Evolutionary conservation across 2,888 invertebrate species (phyloP).

Genomic region (Tetropium fuscum): DNA sequence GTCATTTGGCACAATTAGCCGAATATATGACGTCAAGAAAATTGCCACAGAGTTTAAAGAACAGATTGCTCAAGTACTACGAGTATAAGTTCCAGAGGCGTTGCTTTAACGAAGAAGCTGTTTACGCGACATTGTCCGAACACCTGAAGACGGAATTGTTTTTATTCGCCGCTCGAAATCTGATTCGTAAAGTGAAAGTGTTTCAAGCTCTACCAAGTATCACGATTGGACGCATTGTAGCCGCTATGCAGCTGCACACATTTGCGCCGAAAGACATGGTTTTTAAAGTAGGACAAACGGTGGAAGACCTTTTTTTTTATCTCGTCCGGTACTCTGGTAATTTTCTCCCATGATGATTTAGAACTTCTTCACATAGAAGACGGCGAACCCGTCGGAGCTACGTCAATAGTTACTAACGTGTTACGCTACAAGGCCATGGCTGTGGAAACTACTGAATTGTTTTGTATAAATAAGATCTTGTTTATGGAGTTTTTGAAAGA

Average conservation of each 20-base stretch:
- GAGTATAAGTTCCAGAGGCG: slow-evolving; percentile 68
- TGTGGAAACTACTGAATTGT: slow-evolving; percentile 58
- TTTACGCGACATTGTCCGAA: slow-evolving; percentile 56
- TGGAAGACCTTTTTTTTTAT: no score
- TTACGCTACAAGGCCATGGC: slow-evolving; percentile 47
- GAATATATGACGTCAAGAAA: slow-evolving; percentile 69
- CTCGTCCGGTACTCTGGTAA: no score
- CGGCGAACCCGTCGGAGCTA: slow-evolving; percentile 67
- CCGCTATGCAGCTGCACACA: background rate
- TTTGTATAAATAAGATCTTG: background rate
- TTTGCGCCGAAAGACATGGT: background rate
- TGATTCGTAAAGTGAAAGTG: slow-evolving; percentile 66
- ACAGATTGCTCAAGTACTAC: slow-evolving; percentile 67
- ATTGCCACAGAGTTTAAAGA: slow-evolving; percentile 66
- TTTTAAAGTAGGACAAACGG: slow-evolving; percentile 15
- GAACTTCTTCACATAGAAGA: slow-evolving; percentile 70
- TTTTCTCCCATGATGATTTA: no score
- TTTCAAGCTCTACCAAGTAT: slow-evolving; percentile 63
- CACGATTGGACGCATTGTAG: slow-evolving; percentile 49
- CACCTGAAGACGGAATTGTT: slow-evolving; percentile 64
- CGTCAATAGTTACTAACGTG: slow-evolving; percentile 45
- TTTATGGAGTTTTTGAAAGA: background rate
- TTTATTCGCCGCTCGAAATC: slow-evolving; percentile 64
- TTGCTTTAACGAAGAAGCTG: slow-evolving; percentile 67
- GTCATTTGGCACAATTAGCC: slow-evolving; percentile 66